phyloP scores from a whole-genome alignment of 2,888 invertebrate species.

The Epinotia ramella region DNA sequence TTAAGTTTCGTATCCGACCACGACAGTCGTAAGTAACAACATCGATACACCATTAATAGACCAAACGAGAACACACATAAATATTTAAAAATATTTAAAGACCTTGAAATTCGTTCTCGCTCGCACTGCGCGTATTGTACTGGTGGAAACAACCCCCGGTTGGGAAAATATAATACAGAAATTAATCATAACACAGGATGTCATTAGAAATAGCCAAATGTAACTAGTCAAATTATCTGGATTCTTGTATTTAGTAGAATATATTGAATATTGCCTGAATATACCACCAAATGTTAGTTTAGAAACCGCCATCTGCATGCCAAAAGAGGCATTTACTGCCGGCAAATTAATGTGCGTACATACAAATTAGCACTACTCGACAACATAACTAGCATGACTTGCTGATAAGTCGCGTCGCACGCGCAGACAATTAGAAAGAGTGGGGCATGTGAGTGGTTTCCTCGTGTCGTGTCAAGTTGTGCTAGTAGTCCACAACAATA shows the following conservation, averaged over 20 bases:
- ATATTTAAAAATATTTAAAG: constrained; percentile 36
- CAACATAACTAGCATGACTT: not conserved
- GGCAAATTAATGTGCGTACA: too few relatives aligned
- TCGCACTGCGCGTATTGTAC: constrained; percentile 19
- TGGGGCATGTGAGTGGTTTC: too few relatives aligned
- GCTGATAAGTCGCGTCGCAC: too few relatives aligned
- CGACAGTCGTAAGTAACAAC: constrained; percentile 26
- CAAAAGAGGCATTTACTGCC: too few relatives aligned
- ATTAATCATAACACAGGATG: too few relatives aligned
- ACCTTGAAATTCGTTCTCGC: constrained; percentile 26
- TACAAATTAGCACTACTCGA: too few relatives aligned
- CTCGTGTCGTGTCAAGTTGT: too few relatives aligned
- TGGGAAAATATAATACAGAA: not conserved
- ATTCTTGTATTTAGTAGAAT: not conserved
- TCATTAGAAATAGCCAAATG: not conserved
- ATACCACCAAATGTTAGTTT: not conserved
- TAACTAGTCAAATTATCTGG: too few relatives aligned
- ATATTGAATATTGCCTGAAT: not conserved
- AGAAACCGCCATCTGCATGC: too few relatives aligned
- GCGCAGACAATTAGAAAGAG: too few relatives aligned
- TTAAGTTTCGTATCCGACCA: not conserved
- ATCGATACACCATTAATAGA: constrained; percentile 35
- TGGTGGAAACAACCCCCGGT: not conserved
- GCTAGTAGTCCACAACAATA: not conserved
- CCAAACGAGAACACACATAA: constrained; percentile 23